Percentiles rank a stretch among this genome's conserved stretches.
Evolutionary conservation across 1,140 invertebrate species (phyloP).

Genomic region (Pseudobourletiella spinata): DNA sequence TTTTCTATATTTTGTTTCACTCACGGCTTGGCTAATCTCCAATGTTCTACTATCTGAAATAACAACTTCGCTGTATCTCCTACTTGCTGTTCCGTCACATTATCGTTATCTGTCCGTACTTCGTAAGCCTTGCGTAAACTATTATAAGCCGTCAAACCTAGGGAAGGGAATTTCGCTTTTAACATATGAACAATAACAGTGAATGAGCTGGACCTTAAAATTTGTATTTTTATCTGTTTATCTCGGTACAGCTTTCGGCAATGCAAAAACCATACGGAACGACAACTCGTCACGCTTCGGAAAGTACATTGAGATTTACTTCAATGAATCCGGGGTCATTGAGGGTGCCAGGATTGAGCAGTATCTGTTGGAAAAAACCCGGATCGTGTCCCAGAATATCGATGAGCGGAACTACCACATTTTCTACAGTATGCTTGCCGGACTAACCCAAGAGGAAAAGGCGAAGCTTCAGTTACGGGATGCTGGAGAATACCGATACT

Average conservation of each 20-base stretch:
- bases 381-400: constrained; percentile 86
- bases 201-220: too few relatives aligned
- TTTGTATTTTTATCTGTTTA: too few relatives aligned
- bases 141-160: too few relatives aligned
- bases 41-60: too few relatives aligned
- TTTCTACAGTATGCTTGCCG: constrained; percentile 95
- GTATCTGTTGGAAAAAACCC: constrained; percentile 94
- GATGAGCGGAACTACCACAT: constrained; percentile 98
- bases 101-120: too few relatives aligned
- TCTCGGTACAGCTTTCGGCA: constrained; percentile 92
- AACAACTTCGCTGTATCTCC: too few relatives aligned
- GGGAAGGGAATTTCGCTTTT: too few relatives aligned
- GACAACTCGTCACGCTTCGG: constrained; percentile 97
- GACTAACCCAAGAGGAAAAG: constrained; percentile 81
- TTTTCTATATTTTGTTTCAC: too few relatives aligned
- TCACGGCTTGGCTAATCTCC: too few relatives aligned
- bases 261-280: constrained; percentile 97
- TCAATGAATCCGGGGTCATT: constrained; percentile 85
- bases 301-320: constrained; percentile 98
- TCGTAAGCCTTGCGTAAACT: too few relatives aligned
- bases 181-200: too few relatives aligned
- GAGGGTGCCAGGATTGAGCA: constrained; percentile 98
- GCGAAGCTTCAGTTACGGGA: constrained; percentile 77
- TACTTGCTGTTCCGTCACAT: too few relatives aligned
- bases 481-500: constrained; percentile 79